A percentile compares a stretch with the other conserved stretches of the same genome.
These are phyloP conservation scores for Eubasilissa regina DNA, from an alignment of 1,140 invertebrate species.

Conservation along the genomic window DNA sequence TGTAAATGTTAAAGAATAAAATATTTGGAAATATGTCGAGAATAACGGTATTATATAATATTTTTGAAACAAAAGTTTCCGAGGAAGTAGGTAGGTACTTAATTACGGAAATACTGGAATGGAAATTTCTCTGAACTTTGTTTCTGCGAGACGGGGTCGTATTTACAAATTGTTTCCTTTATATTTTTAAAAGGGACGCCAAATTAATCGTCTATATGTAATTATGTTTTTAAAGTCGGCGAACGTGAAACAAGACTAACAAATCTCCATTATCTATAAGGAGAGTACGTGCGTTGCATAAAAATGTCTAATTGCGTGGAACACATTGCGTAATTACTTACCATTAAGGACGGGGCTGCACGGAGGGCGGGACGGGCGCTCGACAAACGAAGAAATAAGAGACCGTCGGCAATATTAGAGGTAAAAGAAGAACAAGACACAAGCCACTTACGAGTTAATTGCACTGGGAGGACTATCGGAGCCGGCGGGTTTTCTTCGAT, in stretches of 20 bases:
- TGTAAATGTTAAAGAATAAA: too few species aligned
- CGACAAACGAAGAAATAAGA: conserved; percentile 55
- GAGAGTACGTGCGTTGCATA: conserved; percentile 56
- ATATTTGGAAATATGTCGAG: too few species aligned
- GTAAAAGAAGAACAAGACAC: conserved; percentile 47
- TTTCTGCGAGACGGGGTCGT: conserved; percentile 23
- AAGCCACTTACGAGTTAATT: conserved; percentile 45
- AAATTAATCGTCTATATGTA: conserved; percentile 45
- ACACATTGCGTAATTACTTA: conserved; percentile 59
- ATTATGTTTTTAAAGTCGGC: conserved; percentile 52
- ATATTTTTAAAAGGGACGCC: conserved; percentile 24
- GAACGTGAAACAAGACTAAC: conserved; percentile 53
- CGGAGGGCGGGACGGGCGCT: conserved; percentile 34
- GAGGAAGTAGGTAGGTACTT: neutral
- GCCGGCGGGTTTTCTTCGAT: conserved; percentile 23
- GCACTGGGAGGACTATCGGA: conserved; percentile 21
- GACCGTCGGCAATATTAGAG: conserved; percentile 36
- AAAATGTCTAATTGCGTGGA: conserved; percentile 59
- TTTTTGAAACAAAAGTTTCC: too few species aligned
- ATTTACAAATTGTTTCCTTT: conserved; percentile 31
- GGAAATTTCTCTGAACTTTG: conserved; percentile 29
- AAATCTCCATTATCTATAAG: conserved; percentile 58
- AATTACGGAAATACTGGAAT: conserved; percentile 19
- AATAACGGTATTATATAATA: too few species aligned
- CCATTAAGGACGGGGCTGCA: conserved; percentile 55